Evolutionary conservation across 2,113 vertebrate species (phyloP), one percentile per base, ranked within the genome.

Genomic region (Oryzias curvinotus): DNA sequence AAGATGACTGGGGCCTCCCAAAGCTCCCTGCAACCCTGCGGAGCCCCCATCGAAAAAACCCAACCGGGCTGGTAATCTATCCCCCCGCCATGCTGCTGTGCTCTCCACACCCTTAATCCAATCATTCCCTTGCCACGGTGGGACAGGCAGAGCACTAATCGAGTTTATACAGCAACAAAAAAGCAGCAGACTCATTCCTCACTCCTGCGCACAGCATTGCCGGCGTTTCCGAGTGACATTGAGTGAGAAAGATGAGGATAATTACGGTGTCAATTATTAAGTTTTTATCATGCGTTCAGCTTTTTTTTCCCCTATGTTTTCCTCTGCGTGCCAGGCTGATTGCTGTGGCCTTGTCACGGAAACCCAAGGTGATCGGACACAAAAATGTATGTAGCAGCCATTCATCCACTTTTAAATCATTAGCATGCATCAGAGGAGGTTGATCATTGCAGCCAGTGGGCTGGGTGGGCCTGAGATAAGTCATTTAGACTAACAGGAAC

Each of bases 191-290:
- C 78, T 87, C 80, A 81, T 90, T 85, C 73, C 74, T 74, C 78
- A 75, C 71, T 82, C 77, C 77, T 77, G 78, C 53, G 44, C 74
- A 62, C 73, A 77, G 65, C 71, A 58, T 55, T 63, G 73, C 76
- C 78, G 70, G 77, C 77, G 60, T 77, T 80, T 68, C 76, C 17
- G 55, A 71, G 78, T 85, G 86, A 84, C 86, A 76, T 85, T 77
- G 85, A 88, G 81, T 70, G 72, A 83, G 78, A 87, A 87, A 91
- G 90, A 92, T 90, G 85, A 77, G 88, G 76, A 78, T 89, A 92
- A 93, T 93, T 91, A 92, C 72, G 63, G 85, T 81, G 80, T 87
- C 77, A 90, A 91, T 86, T 89, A 88, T 92, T 91, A 84, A 73
- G 83, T 86, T 86, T 78, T 80, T 82, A 86, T 82, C 79, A 78